These are phyloP conservation scores for Porites divaricata DNA, from an alignment of 92 coral and sea anemone genomes.

Conservation along the genomic window DNA sequence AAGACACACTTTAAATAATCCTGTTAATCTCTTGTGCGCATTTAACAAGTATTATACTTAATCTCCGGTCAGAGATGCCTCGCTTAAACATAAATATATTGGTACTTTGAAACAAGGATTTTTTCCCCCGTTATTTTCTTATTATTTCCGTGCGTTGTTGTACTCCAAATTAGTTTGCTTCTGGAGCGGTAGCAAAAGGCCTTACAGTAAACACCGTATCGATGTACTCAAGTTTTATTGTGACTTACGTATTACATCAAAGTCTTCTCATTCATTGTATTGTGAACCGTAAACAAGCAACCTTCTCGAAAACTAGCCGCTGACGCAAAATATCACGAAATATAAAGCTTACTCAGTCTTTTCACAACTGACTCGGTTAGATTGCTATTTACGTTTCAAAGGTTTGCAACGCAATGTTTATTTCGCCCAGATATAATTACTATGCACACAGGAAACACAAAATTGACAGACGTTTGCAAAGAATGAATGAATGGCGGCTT, in stretches of 20 bases:
- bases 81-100: too few species aligned
- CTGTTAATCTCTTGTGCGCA: too few species aligned
- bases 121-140: too few species aligned
- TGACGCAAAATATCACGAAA: neutral
- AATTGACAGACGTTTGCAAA: conserved; percentile 2
- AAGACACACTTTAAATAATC: too few species aligned
- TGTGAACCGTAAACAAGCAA: conserved; percentile 1
- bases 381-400: neutral
- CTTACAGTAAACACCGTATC: too few species aligned
- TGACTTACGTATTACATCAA: conserved; percentile 24
- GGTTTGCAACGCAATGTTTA: conserved; percentile 12
- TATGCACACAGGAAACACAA: conserved; percentile 21
- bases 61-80: too few species aligned
- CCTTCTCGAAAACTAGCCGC: neutral
- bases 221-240: conserved; percentile 15
- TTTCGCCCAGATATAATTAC: neutral
- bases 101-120: too few species aligned
- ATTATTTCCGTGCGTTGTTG: too few species aligned
- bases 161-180: neutral
- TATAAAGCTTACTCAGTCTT: neutral
- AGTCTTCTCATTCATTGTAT: neutral
- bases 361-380: neutral
- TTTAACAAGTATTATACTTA: too few species aligned
- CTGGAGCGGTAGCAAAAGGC: too few species aligned
- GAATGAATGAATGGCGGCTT: conserved; percentile 38